These are phyloP conservation scores for Aplysina aerophoba DNA, from an alignment of 37 sponge, comb jelly and placozoan species.

Conservation along the genomic window DNA sequence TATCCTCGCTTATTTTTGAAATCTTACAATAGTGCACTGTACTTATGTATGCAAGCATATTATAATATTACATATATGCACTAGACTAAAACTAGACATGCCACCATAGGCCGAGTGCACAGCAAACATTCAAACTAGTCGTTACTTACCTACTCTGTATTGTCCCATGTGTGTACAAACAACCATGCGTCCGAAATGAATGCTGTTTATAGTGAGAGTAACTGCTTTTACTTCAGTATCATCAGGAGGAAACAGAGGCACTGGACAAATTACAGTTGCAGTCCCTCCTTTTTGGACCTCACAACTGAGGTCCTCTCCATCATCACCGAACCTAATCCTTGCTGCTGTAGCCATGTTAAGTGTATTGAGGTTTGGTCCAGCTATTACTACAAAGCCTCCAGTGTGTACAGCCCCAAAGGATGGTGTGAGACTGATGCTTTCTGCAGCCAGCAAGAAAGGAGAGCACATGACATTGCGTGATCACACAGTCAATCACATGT, in stretches of 20 bases:
- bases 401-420: background rate
- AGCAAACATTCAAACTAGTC: no score
- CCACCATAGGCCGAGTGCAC: no score
- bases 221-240: background rate
- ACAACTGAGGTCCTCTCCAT: background rate
- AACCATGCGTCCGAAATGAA: no score
- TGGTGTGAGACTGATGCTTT: background rate
- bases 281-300: background rate
- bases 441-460: background rate
- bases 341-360: background rate
- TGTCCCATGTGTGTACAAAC: background rate
- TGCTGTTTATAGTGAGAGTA: background rate
- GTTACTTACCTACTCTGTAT: conserved; percentile 7
- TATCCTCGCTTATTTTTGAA: no score
- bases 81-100: no score
- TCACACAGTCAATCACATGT: no score
- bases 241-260: conserved; percentile 11
- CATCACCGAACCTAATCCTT: background rate
- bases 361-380: background rate
- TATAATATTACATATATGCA: no score
- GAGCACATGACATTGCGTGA: background rate
- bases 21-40: no score
- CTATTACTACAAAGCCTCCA: background rate
- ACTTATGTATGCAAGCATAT: no score
- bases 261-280: background rate